Percentiles rank a stretch among this genome's conserved stretches.
phyloP scores from a whole-genome alignment of 1,140 invertebrate species.

The Musca vetustissima region DNA sequence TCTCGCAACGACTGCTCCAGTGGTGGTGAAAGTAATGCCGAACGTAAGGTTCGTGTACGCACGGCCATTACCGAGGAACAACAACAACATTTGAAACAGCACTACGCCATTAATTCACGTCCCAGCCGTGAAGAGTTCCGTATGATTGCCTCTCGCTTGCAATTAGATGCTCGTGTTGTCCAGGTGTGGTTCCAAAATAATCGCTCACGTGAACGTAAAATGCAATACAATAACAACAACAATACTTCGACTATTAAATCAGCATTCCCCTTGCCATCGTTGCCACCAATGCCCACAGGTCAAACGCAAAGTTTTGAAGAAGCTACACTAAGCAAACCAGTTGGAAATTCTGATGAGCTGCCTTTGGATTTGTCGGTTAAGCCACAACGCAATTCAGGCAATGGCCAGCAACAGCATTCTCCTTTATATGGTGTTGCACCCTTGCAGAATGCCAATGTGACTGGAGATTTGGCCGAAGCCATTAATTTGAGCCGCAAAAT shows the following conservation, averaged over 20 bases:
- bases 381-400: slow-evolving; percentile 56
- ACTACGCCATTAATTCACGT: slow-evolving; percentile 86
- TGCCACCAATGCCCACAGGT: background rate
- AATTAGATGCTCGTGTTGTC: slow-evolving; percentile 89
- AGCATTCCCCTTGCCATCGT: slow-evolving; percentile 15
- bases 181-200: slow-evolving; percentile 99
- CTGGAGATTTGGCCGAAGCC: slow-evolving; percentile 61
- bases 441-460: slow-evolving; percentile 31
- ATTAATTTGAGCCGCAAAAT: slow-evolving; percentile 70
- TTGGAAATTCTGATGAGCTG: slow-evolving; percentile 62
- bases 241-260: slow-evolving; percentile 18
- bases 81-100: slow-evolving; percentile 80
- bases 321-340: background rate
- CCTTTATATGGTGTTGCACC: slow-evolving; percentile 59
- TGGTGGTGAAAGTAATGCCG: slow-evolving; percentile 58
- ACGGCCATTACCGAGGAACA: slow-evolving; percentile 94
- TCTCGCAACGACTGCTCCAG: slow-evolving; percentile 53
- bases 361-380: slow-evolving; percentile 88
- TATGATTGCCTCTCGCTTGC: slow-evolving; percentile 84
- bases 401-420: slow-evolving; percentile 62
- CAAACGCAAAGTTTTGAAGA: background rate
- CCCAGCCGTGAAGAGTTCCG: slow-evolving; percentile 92
- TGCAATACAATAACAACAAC: slow-evolving; percentile 49
- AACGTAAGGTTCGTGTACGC: slow-evolving; percentile 82
- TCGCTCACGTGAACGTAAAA: slow-evolving; percentile 84